A percentile compares a stretch with the other conserved stretches of the same genome.
Conservation (phyloP, 2,888 invertebrate species). For the Vannuccia rotundouncinata region DNA sequence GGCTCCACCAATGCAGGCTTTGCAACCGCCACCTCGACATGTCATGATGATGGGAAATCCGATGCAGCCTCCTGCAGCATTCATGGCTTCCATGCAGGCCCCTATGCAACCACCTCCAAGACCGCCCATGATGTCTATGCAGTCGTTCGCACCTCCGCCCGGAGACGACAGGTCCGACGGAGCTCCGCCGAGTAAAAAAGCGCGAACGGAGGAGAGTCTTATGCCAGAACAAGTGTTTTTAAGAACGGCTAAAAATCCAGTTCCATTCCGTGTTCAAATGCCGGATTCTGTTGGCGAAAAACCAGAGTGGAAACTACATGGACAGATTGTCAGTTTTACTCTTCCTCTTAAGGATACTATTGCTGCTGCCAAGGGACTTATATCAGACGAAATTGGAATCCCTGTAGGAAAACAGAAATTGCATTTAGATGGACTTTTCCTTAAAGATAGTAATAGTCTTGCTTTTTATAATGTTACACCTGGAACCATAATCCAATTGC, state of each 20-base stretch:
- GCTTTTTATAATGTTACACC: constrained; percentile 89
- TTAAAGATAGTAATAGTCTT: constrained; percentile 87
- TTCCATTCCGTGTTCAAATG: constrained; percentile 69
- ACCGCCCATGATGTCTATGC: constrained; percentile 17
- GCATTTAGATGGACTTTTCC: constrained; percentile 80
- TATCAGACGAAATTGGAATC: constrained; percentile 80
- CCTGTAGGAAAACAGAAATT: constrained; percentile 80
- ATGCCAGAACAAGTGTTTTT: constrained; percentile 77
- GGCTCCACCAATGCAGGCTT: constrained; percentile 44
- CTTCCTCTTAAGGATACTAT: constrained; percentile 72
- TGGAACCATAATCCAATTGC: constrained; percentile 74
- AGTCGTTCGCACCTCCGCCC: constrained; percentile 40
- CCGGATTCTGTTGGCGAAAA: constrained; percentile 65
- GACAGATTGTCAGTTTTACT: constrained; percentile 73
- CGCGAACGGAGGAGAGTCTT: constrained; percentile 82
- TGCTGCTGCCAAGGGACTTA: constrained; percentile 76
- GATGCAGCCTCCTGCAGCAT: neutral
- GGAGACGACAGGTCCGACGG: constrained; percentile 58
- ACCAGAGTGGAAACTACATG: constrained; percentile 87
- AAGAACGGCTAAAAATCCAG: constrained; percentile 62
- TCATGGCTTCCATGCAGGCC: constrained; percentile 36
- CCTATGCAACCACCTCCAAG: constrained; percentile 31
- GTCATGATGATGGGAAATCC: constrained; percentile 43
- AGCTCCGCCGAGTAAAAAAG: constrained; percentile 77
- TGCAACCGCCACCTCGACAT: constrained; percentile 54